phyloP scores from a whole-genome alignment of 1,140 invertebrate genomes.

The Campodea augens region DNA sequence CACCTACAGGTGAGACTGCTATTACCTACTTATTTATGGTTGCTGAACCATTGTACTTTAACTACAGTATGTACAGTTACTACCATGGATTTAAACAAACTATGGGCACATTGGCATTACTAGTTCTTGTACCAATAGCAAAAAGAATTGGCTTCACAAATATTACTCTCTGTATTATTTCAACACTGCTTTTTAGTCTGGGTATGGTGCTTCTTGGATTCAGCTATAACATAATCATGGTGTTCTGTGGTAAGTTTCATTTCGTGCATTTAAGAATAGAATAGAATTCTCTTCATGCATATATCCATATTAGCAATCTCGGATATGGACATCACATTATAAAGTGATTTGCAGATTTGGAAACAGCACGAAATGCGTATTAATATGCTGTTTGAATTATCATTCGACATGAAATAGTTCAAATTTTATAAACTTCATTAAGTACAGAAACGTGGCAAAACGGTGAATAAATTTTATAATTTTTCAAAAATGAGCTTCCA shows the following conservation, averaged over 20 bases:
- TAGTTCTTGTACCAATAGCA: conserved; percentile 20
- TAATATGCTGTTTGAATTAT: too few relatives aligned
- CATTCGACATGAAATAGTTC: too few relatives aligned
- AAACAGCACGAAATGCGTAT: too few relatives aligned
- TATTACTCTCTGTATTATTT: conserved; percentile 20
- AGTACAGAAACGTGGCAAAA: too few relatives aligned
- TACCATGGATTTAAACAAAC: conserved; percentile 21
- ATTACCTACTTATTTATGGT: conserved; percentile 22
- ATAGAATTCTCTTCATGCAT: too few relatives aligned
- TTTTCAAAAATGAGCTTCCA: too few relatives aligned
- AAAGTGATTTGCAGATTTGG: too few relatives aligned
- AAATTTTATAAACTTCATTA: too few relatives aligned
- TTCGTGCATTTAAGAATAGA: too few relatives aligned
- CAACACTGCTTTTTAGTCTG: conserved; percentile 21
- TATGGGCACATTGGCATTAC: conserved; percentile 20
- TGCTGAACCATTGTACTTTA: conserved; percentile 22
- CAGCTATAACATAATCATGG: conserved; percentile 17
- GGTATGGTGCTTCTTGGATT: conserved; percentile 22
- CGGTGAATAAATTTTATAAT: too few relatives aligned
- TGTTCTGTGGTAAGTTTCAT: conserved; percentile 24
- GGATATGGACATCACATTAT: too few relatives aligned
- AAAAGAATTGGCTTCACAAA: conserved; percentile 14
- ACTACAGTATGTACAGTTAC: conserved; percentile 21
- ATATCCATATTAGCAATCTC: too few relatives aligned
- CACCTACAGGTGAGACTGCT: conserved; percentile 24